Percentiles rank a stretch among this genome's conserved stretches.
Evolutionary conservation across 2,888 invertebrate species (phyloP).

Genomic region (Drosophila greeni): DNA sequence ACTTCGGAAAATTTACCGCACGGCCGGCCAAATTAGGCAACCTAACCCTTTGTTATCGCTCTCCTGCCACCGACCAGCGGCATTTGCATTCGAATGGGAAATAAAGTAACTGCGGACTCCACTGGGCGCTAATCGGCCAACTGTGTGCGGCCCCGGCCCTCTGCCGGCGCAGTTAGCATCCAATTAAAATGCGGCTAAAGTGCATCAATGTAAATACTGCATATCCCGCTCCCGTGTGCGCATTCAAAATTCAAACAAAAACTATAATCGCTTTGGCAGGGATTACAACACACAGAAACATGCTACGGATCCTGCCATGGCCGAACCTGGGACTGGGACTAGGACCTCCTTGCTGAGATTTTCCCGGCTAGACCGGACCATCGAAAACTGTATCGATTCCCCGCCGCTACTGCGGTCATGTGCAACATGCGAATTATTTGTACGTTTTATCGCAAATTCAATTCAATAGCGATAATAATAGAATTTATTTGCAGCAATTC

Average conservation of each 20-base stretch:
- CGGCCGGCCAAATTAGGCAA: conserved; percentile 18
- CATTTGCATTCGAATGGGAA: conserved; percentile 63
- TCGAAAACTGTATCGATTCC: conserved; percentile 19
- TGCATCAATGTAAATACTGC: conserved; percentile 54
- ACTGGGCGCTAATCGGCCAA: conserved; percentile 58
- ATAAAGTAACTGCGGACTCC: conserved; percentile 57
- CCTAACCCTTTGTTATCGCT: conserved; percentile 52
- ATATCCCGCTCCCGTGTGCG: conserved; percentile 3
- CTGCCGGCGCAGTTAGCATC: conserved; percentile 43
- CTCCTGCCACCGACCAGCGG: conserved; percentile 27
- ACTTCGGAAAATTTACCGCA: conserved; percentile 33
- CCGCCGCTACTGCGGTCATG: conserved; percentile 42
- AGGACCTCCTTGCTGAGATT: conserved; percentile 46
- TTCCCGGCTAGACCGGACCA: conserved; percentile 9
- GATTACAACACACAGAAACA: conserved; percentile 55
- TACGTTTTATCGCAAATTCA: conserved; percentile 64
- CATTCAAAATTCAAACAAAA: conserved; percentile 58
- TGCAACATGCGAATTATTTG: conserved; percentile 57
- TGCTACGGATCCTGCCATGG: conserved; percentile 15
- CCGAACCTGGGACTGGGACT: conserved; percentile 5
- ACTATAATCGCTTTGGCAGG: conserved; percentile 57
- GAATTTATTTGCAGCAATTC: conserved; percentile 73
- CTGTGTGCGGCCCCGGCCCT: conserved; percentile 15
- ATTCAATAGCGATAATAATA: conserved; percentile 67
- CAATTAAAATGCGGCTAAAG: conserved; percentile 66